phyloP scores from a whole-genome alignment of 1,140 invertebrate genomes.

The Panonychus citri region DNA sequence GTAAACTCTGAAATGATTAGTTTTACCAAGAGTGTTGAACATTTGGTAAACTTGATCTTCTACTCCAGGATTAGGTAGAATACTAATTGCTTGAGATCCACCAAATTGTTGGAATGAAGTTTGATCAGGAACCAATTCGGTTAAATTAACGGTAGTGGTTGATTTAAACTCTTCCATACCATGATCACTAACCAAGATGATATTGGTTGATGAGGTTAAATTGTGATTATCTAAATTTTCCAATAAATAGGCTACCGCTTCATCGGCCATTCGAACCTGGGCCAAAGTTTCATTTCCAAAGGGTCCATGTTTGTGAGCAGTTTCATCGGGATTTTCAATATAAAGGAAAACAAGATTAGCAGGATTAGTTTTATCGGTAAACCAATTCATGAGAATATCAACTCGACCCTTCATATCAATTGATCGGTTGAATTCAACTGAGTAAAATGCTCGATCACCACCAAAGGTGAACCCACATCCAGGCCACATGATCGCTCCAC shows the following conservation, averaged over 20 bases:
- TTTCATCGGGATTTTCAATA: constrained; percentile 14
- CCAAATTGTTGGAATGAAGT: constrained; percentile 12
- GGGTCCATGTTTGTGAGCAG: constrained; percentile 12
- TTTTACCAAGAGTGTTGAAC: background rate
- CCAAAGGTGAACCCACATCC: background rate
- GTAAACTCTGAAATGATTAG: constrained; percentile 17
- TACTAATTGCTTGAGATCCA: constrained; percentile 12
- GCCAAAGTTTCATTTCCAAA: constrained; percentile 4
- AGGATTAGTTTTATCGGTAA: constrained; percentile 8
- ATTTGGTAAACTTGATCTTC: background rate
- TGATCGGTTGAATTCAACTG: constrained; percentile 3
- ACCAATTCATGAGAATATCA: constrained; percentile 11
- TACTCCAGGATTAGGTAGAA: constrained; percentile 10
- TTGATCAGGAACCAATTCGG: constrained; percentile 8
- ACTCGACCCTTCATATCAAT: constrained; percentile 8
- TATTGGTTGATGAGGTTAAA: constrained; percentile 14
- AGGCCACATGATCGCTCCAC: background rate
- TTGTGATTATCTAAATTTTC: constrained; percentile 9
- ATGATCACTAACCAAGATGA: constrained; percentile 19
- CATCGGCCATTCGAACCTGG: constrained; percentile 9
- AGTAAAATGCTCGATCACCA: background rate
- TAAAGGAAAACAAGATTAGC: constrained; percentile 14
- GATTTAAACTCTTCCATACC: constrained; percentile 17
- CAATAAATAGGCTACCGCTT: constrained; percentile 15
- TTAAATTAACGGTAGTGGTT: constrained; percentile 14